Evolutionary conservation across 2,113 vertebrate species (phyloP).

Genomic region (Ptilorrhoa leucosticta): DNA sequence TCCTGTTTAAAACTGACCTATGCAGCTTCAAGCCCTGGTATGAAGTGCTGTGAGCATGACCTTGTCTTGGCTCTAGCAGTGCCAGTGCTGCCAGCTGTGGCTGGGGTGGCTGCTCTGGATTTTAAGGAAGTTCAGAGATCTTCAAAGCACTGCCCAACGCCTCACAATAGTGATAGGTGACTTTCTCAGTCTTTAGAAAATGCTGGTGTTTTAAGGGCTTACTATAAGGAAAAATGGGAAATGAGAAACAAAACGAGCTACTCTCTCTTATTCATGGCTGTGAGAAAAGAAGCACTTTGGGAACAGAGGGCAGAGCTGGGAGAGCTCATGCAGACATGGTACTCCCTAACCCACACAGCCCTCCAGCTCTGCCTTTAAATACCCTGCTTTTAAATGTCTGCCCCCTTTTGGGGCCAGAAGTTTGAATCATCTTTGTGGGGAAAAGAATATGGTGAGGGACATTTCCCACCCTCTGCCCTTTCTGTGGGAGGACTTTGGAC

Average conservation of each 20-base stretch:
- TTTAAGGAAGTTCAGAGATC: not conserved
- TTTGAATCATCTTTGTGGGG: not conserved
- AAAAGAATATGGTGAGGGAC: not conserved
- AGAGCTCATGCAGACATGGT: not conserved
- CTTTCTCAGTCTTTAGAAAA: not conserved
- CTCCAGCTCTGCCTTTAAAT: not conserved
- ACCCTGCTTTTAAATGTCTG: not conserved
- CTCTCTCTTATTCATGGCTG: not conserved
- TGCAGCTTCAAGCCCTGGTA: not conserved
- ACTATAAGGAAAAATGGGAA: not conserved
- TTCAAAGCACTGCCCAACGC: not conserved
- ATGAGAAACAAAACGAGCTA: not conserved
- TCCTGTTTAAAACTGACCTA: not conserved
- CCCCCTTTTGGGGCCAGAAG: not conserved
- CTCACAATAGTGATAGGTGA: not conserved
- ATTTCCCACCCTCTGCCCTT: not conserved
- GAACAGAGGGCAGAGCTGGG: not conserved
- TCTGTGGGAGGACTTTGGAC: not conserved
- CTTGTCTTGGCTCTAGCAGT: not conserved
- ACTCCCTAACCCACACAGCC: not conserved
- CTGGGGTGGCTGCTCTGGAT: not conserved
- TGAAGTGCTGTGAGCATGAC: not conserved
- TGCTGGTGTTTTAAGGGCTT: not conserved
- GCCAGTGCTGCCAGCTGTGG: not conserved
- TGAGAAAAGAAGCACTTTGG: not conserved